These are phyloP conservation scores for Taxidea taxus DNA, from an alignment of 2,113 vertebrate species.

Conservation along the genomic window DNA sequence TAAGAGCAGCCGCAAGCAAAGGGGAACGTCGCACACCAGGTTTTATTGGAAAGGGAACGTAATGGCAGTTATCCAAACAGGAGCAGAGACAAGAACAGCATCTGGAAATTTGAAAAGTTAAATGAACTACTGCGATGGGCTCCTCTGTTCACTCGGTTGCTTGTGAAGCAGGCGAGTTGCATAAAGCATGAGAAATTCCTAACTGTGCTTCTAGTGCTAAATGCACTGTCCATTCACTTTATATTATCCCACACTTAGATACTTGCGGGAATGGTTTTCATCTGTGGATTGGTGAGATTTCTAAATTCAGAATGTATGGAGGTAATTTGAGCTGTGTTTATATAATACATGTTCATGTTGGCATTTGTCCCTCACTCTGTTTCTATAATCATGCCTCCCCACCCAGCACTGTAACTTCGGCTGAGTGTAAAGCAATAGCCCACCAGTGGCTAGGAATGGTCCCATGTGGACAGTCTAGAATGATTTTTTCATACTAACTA, in stretches of 20 bases:
- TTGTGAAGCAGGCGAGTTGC: not conserved
- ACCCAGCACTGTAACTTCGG: not conserved
- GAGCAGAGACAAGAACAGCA: not conserved
- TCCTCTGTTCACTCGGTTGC: not conserved
- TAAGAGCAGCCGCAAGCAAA: not conserved
- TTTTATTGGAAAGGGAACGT: not conserved
- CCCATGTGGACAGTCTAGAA: not conserved
- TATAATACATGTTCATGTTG: conserved; percentile 14
- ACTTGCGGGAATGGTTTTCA: not conserved
- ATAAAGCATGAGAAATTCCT: not conserved
- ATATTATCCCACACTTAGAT: not conserved
- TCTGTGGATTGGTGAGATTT: conserved; percentile 29
- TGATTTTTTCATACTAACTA: not conserved
- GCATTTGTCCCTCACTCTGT: conserved; percentile 12
- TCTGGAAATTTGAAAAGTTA: not conserved
- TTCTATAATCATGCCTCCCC: not conserved
- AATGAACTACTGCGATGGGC: not conserved
- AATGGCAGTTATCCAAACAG: not conserved
- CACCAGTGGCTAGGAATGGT: not conserved
- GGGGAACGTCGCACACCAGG: not conserved
- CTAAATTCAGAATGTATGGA: conserved; percentile 48
- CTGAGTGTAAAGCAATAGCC: not conserved
- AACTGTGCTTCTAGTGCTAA: not conserved
- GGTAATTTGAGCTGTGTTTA: conserved; percentile 49
- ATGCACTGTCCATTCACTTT: not conserved